These are phyloP conservation scores for Clusia tigrina DNA, from an alignment of 2,888 invertebrate genomes.

Conservation along the genomic window DNA sequence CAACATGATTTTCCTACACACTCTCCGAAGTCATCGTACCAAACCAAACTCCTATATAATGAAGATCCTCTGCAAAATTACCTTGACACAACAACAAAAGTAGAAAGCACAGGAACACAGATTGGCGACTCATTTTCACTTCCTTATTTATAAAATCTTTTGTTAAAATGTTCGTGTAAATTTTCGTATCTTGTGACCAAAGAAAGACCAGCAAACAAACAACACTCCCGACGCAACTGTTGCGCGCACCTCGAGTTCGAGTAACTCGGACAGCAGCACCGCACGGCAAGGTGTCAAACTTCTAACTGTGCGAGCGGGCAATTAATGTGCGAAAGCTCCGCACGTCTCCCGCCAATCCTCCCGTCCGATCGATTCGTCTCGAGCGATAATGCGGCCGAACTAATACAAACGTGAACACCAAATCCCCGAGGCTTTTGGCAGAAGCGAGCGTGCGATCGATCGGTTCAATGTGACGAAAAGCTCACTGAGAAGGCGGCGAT, in stretches of 20 bases:
- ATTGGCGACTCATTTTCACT: not conserved
- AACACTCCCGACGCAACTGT: not conserved
- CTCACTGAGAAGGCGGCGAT: too few relatives aligned
- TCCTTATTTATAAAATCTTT: not conserved
- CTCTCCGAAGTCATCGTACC: too few relatives aligned
- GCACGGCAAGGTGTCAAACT: conserved; percentile 43
- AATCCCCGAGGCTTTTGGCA: too few relatives aligned
- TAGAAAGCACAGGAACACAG: not conserved
- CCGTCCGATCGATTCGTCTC: not conserved
- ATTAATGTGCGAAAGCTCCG: too few relatives aligned
- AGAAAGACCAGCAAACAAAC: not conserved
- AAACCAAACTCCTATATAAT: too few relatives aligned
- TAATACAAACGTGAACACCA: too few relatives aligned
- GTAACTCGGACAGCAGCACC: conserved; percentile 33
- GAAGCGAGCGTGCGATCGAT: too few relatives aligned
- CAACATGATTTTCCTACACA: too few relatives aligned
- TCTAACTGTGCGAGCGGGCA: conserved; percentile 48
- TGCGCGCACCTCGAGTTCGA: not conserved
- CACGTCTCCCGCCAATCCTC: too few relatives aligned
- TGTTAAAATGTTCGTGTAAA: too few relatives aligned
- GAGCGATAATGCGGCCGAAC: too few relatives aligned
- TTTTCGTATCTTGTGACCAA: conserved; percentile 2
- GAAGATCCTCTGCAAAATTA: conserved; percentile 6
- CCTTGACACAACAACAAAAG: conserved; percentile 19
- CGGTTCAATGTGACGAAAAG: too few relatives aligned